Conservation (phyloP, 1,140 invertebrate genomes). For the Lucilia sericata region DNA sequence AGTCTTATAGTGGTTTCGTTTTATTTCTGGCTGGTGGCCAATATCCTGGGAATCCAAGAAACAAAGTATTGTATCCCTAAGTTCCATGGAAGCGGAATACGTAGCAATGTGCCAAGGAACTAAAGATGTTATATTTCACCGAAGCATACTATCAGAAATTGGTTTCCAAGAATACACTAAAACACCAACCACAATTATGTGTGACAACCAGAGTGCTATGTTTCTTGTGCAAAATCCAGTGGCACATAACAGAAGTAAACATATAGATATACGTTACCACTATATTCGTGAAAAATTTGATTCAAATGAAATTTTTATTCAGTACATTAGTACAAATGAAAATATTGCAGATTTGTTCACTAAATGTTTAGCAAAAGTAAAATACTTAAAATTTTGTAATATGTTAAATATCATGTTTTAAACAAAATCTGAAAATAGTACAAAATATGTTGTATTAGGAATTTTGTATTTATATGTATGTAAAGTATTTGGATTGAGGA, state of each 20-base stretch:
- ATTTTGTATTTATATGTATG: too few relatives aligned
- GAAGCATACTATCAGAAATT: neutral
- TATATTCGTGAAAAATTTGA: constrained; percentile 10
- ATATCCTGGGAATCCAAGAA: neutral
- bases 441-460: too few relatives aligned
- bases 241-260: neutral
- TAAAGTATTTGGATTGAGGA: too few relatives aligned
- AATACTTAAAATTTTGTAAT: too few relatives aligned
- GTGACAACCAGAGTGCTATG: neutral
- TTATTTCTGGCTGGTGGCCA: neutral
- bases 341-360: too few relatives aligned
- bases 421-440: too few relatives aligned
- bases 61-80: neutral
- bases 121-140: neutral
- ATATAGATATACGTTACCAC: constrained; percentile 14
- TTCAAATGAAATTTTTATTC: neutral
- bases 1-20: neutral
- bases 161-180: neutral
- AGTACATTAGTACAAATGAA: neutral
- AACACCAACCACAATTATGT: neutral
- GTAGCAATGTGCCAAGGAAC: neutral
- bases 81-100: neutral
- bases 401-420: too few relatives aligned
- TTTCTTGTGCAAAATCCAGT: neutral
- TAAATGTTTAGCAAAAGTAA: too few relatives aligned